These are phyloP conservation scores for Phalangium opilio DNA, from an alignment of 2,888 invertebrate species.

Conservation along the genomic window DNA sequence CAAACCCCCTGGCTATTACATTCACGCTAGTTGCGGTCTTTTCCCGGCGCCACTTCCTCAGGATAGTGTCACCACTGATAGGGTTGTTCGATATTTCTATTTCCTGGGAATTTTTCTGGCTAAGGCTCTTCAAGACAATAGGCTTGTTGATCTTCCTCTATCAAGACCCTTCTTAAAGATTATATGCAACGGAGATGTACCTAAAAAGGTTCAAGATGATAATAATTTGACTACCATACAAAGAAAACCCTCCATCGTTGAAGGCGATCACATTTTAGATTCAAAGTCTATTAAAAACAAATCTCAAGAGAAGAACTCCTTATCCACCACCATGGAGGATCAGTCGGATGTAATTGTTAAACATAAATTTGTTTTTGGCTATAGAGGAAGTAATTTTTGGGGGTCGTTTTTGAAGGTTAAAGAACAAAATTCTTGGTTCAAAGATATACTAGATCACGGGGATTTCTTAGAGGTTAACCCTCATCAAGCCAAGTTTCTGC, in stretches of 20 bases:
- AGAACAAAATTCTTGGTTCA: conserved; percentile 13
- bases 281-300: too few species aligned
- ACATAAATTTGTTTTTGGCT: too few species aligned
- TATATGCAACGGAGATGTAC: conserved; percentile 54
- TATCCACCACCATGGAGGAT: too few species aligned
- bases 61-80: conserved; percentile 68
- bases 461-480: conserved; percentile 42
- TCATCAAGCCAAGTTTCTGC: conserved; percentile 55
- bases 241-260: too few species aligned
- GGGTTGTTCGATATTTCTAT: conserved; percentile 74
- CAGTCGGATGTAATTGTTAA: too few species aligned
- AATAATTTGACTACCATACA: too few species aligned
- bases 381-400: not conserved
- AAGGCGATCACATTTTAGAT: too few species aligned
- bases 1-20: conserved; percentile 63
- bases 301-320: too few species aligned
- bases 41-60: conserved; percentile 93
- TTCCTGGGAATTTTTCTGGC: conserved; percentile 74
- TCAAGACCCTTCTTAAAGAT: conserved; percentile 87
- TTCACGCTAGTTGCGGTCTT: conserved; percentile 67
- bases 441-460: conserved; percentile 19
- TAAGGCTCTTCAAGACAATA: conserved; percentile 85
- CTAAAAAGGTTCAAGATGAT: conserved; percentile 15
- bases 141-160: conserved; percentile 87
- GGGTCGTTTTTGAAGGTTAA: too few species aligned